These are phyloP conservation scores for Hozukius guyotensis DNA, from an alignment of 2,797 vertebrate species.

Conservation along the genomic window DNA sequence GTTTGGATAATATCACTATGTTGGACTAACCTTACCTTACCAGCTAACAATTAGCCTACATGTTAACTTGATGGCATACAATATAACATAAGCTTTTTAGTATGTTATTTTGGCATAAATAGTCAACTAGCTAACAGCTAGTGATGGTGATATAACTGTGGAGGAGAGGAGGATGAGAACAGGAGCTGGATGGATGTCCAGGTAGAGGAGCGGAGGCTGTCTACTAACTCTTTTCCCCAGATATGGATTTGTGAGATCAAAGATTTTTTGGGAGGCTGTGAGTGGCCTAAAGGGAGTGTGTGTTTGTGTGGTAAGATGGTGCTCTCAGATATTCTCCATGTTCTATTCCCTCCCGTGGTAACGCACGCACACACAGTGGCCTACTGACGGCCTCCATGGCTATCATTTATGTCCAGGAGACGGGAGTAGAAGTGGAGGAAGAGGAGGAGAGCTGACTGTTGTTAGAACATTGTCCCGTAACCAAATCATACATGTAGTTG, in stretches of 20 bases:
- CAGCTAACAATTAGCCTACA: background rate
- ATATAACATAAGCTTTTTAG: background rate
- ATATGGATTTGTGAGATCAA: slow-evolving; percentile 44
- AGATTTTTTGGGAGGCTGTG: background rate
- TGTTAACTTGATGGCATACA: background rate
- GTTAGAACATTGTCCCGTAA: background rate
- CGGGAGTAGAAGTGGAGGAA: background rate
- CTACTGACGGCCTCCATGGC: slow-evolving; percentile 7
- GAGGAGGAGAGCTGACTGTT: background rate
- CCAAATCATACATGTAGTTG: background rate
- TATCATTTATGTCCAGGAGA: background rate
- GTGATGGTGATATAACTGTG: background rate
- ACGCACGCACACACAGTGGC: background rate
- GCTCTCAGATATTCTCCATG: slow-evolving; percentile 21
- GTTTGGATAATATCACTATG: background rate
- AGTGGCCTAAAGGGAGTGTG: slow-evolving; percentile 18
- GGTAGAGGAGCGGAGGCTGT: background rate
- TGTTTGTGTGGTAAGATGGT: background rate
- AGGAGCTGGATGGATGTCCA: background rate
- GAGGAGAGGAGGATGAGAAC: background rate
- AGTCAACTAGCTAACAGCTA: background rate
- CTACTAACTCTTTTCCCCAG: slow-evolving; percentile 1
- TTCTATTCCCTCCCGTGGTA: background rate
- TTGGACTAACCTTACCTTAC: background rate
- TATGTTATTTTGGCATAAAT: background rate